A percentile compares a stretch with the other conserved stretches of the same genome.
These are phyloP conservation scores for Callimorpha dominula DNA, from an alignment of 2,888 invertebrate species.

Conservation along the genomic window DNA sequence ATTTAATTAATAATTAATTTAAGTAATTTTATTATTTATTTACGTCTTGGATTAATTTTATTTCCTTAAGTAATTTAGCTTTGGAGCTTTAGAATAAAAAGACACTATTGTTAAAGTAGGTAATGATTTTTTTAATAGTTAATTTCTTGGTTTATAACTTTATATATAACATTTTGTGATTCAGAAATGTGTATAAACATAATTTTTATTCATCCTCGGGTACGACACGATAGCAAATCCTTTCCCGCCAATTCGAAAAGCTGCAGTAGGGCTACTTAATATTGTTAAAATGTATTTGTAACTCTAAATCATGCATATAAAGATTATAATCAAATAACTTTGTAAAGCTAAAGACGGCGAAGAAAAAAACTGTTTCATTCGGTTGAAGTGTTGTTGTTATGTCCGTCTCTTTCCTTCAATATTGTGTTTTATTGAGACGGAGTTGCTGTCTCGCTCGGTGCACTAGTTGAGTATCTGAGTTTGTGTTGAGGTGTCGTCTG, in stretches of 20 bases:
- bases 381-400: conserved; percentile 54
- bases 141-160: too few relatives aligned
- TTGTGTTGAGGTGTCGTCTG: conserved; percentile 48
- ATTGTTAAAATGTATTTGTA: neutral
- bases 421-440: conserved; percentile 20
- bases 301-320: fast-evolving
- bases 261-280: conserved; percentile 34
- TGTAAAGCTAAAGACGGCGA: neutral
- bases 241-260: conserved; percentile 73
- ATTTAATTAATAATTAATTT: too few relatives aligned
- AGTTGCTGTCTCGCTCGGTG: conserved; percentile 45
- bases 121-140: too few relatives aligned
- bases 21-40: too few relatives aligned
- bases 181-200: too few relatives aligned
- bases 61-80: too few relatives aligned
- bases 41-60: too few relatives aligned
- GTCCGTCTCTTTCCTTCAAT: conserved; percentile 63
- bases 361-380: conserved; percentile 47
- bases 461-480: conserved; percentile 65
- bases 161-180: too few relatives aligned
- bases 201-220: conserved; percentile 25
- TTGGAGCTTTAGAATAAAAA: too few relatives aligned
- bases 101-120: too few relatives aligned
- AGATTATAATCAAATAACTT: conserved; percentile 20
- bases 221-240: conserved; percentile 39